phyloP scores from a whole-genome alignment of 2,888 invertebrate species.

The Platypus cylindrus region DNA sequence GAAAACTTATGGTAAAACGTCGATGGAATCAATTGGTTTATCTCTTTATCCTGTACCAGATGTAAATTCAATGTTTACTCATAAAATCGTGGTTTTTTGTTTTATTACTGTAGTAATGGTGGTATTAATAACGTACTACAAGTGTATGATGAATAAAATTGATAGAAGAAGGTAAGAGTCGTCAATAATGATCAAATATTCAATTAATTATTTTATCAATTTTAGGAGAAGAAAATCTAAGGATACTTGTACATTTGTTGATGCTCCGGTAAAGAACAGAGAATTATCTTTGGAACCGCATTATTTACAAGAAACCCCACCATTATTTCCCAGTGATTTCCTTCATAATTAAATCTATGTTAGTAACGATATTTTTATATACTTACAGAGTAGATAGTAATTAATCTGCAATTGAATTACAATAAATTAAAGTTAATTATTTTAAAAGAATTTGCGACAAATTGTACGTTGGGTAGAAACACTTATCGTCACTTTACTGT shows the following conservation, averaged over 20 bases:
- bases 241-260: slow-evolving; percentile 13
- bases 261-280: slow-evolving; percentile 10
- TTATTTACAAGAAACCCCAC: slow-evolving; percentile 19
- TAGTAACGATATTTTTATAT: too few species aligned
- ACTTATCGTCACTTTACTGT: too few species aligned
- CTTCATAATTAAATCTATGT: too few species aligned
- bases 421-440: too few species aligned
- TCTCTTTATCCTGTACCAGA: slow-evolving; percentile 12
- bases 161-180: slow-evolving; percentile 9
- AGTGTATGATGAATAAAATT: slow-evolving; percentile 5
- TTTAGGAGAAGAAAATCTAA: slow-evolving; percentile 13
- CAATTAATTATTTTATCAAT: slow-evolving; percentile 3
- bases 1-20: slow-evolving; percentile 13
- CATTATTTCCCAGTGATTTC: slow-evolving; percentile 14
- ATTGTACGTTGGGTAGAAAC: too few species aligned
- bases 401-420: too few species aligned
- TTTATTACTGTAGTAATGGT: slow-evolving; percentile 11
- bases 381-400: too few species aligned
- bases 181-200: too few species aligned
- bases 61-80: slow-evolving; percentile 7
- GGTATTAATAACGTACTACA: slow-evolving; percentile 8
- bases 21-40: slow-evolving; percentile 11
- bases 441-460: too few species aligned
- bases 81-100: slow-evolving; percentile 12
- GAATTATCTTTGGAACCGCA: slow-evolving; percentile 16